phyloP scores from a whole-genome alignment of 2,797 vertebrate genomes.

The Periparus ater region DNA sequence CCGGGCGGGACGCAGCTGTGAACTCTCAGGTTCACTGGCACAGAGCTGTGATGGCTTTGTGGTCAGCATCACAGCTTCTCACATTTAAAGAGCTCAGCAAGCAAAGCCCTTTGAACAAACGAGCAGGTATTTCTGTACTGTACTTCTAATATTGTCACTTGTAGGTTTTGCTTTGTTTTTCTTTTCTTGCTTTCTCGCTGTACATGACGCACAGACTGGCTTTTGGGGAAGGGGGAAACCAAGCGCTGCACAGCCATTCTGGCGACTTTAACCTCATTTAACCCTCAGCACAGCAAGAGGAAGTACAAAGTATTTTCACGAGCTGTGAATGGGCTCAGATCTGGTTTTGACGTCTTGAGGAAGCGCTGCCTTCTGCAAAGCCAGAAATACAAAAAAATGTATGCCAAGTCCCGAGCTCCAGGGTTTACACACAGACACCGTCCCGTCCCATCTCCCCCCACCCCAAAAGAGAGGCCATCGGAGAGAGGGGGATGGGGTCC shows the following conservation, averaged over 20 bases:
- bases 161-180: background rate
- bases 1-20: background rate
- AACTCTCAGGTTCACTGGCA: background rate
- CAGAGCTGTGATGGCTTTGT: background rate
- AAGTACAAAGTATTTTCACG: conserved; percentile 50
- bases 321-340: conserved; percentile 54
- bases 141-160: background rate
- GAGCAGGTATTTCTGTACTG: background rate
- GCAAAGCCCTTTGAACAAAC: background rate
- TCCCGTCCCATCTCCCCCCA: no score
- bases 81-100: background rate
- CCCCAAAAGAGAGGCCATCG: background rate
- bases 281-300: conserved; percentile 47
- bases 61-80: background rate
- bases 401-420: background rate
- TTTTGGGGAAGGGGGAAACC: conserved; percentile 12
- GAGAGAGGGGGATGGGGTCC: background rate
- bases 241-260: background rate
- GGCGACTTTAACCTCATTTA: conserved; percentile 49
- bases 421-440: background rate
- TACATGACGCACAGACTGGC: background rate
- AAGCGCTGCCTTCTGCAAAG: conserved; percentile 26
- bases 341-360: conserved; percentile 29
- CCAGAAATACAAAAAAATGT: background rate
- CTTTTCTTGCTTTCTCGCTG: background rate